phyloP scores from a whole-genome alignment of 2,888 invertebrate species.

The Epinotia brunnichana region DNA sequence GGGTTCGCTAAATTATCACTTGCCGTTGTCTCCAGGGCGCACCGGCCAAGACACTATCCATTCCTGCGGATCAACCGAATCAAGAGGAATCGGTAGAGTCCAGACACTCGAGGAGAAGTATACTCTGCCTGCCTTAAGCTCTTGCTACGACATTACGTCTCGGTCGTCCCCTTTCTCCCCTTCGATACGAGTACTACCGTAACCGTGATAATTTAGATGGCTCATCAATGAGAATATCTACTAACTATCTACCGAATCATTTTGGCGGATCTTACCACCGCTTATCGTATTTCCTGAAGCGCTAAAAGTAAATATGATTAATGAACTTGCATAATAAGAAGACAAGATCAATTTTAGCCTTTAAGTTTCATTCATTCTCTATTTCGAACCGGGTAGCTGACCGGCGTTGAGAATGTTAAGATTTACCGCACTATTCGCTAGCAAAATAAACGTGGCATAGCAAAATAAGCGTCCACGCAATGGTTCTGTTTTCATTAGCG shows the following conservation, averaged over 20 bases:
- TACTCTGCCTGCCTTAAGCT: too few relatives aligned
- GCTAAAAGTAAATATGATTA: too few relatives aligned
- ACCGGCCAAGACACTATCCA: too few relatives aligned
- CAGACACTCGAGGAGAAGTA: too few relatives aligned
- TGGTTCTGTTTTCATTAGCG: constrained; percentile 37
- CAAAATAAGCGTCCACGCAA: constrained; percentile 37
- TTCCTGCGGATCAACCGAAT: too few relatives aligned
- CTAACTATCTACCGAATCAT: not conserved
- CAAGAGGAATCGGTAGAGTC: too few relatives aligned
- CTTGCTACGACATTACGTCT: not conserved
- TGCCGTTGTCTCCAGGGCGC: too few relatives aligned
- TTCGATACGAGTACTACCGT: not conserved
- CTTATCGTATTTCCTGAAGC: not conserved
- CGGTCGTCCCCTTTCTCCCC: not conserved
- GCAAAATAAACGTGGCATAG: constrained; percentile 35
- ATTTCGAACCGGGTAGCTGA: constrained; percentile 30
- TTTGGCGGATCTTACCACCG: not conserved
- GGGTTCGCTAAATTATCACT: too few relatives aligned
- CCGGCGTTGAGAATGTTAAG: constrained; percentile 15
- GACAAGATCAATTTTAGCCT: not conserved
- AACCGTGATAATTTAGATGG: not conserved
- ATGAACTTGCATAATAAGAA: not conserved
- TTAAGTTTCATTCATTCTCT: not conserved
- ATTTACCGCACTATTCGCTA: constrained; percentile 30
- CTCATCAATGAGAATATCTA: not conserved